Conservation (phyloP, 2,797 vertebrate genomes). For the Enteromius paludinosus region DNA sequence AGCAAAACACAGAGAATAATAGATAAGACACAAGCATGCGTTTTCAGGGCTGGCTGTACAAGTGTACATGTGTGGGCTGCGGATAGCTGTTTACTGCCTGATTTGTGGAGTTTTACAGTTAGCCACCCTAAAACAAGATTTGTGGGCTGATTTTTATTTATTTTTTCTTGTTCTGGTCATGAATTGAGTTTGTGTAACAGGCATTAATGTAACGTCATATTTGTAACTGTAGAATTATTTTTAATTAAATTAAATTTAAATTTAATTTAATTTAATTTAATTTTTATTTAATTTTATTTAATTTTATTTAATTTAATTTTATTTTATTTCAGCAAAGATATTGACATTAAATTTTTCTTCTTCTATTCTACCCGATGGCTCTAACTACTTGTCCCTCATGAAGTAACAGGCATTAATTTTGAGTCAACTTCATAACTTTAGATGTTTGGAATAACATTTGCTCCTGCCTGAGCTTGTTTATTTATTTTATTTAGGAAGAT, state of each 20-base stretch:
- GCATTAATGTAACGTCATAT: no score
- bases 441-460: background rate
- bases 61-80: constrained; percentile 35
- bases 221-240: no score
- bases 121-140: constrained; percentile 62
- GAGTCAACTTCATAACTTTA: background rate
- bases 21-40: constrained; percentile 35
- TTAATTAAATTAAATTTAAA: no score
- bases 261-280: no score
- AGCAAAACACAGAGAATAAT: constrained; percentile 50
- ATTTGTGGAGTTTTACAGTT: constrained; percentile 64
- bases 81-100: constrained; percentile 60
- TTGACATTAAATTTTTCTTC: no score
- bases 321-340: background rate
- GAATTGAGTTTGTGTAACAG: constrained; percentile 21
- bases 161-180: constrained; percentile 60
- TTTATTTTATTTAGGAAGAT: background rate
- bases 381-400: background rate
- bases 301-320: no score
- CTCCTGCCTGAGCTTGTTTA: background rate
- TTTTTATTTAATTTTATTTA: no score
- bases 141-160: constrained; percentile 55
- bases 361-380: no score
- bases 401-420: background rate
- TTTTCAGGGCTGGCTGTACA: constrained; percentile 35